phyloP scores from a whole-genome alignment of 2,113 vertebrate species.

The Oreochromis niloticus region DNA sequence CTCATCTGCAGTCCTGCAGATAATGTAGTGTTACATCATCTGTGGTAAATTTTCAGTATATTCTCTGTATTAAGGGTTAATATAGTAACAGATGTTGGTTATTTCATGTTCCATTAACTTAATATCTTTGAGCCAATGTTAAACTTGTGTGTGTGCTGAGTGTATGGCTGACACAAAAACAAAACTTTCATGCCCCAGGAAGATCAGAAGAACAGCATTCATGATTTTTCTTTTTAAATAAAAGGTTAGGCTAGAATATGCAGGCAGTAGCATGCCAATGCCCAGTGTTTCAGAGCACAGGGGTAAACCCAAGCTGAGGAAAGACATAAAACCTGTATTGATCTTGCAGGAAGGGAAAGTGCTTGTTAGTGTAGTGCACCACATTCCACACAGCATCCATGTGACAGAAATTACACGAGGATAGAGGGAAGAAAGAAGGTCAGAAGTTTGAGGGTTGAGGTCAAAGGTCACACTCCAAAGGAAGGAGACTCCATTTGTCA shows the following conservation, averaged over 20 bases:
- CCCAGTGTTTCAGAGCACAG: not conserved
- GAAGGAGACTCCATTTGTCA: not conserved
- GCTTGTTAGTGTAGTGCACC: not conserved
- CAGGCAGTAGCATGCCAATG: not conserved
- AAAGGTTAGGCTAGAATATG: not conserved
- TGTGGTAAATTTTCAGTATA: not conserved
- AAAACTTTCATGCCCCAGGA: not conserved
- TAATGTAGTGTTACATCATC: not conserved
- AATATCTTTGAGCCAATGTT: not conserved
- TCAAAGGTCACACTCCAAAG: not conserved
- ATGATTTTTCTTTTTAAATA: not conserved
- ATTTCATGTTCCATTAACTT: conserved; percentile 32
- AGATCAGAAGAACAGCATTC: not conserved
- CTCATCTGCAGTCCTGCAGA: not conserved
- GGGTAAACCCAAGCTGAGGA: not conserved
- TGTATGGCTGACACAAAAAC: not conserved
- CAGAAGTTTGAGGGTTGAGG: not conserved
- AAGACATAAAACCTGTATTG: not conserved
- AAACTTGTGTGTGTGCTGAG: not conserved
- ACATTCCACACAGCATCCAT: not conserved
- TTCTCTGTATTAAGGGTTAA: not conserved
- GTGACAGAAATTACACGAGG: not conserved
- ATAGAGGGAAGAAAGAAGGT: not conserved
- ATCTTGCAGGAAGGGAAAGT: not conserved
- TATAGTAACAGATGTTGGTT: not conserved